Evolutionary conservation across 2,888 invertebrate species (phyloP), one percentile per base, ranked within the genome.

Genomic region (Yponomeuta cagnagella): DNA sequence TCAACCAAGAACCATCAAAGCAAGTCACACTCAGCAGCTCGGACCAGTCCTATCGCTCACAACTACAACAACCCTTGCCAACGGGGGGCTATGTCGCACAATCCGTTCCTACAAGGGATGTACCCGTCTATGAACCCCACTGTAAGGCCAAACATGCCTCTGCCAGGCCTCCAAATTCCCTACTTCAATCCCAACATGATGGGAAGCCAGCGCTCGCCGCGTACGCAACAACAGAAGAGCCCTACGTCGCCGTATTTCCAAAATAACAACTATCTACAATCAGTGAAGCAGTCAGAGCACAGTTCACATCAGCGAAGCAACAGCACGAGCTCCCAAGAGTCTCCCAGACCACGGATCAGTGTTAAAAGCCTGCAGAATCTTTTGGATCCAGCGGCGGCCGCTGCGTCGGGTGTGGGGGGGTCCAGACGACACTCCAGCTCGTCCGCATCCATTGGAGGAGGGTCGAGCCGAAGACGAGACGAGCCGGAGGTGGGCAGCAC

Each of bases 401-500:
- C 90, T 65, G 84, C 89, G 71, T 77, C 82, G 3, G 77, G 78
- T 4, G 88, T 75, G 9, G 74, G 90, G 82, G 75, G 86, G 87
- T 76, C 86, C 86, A 72, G 75, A 70, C 76, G 83, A 31, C 74
- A 79, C 71, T 58, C 78, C 3, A 37, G 43, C 73, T 86, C 83
- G 76, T 78, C 85, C 70, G 88, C 90, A 79, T 82, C 90, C 71
- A 85, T 91, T 1, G 85, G 89, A 72, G 88, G 92, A 6, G 82
- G 84, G 70, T 75, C 74, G 92, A 90, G 79, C 83, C 88, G 82
- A 80, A 90, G 70, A 85, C 85, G 88, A 73, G 94, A 94, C 63
- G 93, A 93, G 77, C 90, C 94, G 2, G 95, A 95, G 82, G 94
- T 94, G 65, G 94, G 94, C 75, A 94, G 94, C 82, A 94, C 94